Evolutionary conservation across 1,140 invertebrate genomes (phyloP), one percentile per base, ranked within the genome.

Genomic region (Trypoxylus dichotomus): DNA sequence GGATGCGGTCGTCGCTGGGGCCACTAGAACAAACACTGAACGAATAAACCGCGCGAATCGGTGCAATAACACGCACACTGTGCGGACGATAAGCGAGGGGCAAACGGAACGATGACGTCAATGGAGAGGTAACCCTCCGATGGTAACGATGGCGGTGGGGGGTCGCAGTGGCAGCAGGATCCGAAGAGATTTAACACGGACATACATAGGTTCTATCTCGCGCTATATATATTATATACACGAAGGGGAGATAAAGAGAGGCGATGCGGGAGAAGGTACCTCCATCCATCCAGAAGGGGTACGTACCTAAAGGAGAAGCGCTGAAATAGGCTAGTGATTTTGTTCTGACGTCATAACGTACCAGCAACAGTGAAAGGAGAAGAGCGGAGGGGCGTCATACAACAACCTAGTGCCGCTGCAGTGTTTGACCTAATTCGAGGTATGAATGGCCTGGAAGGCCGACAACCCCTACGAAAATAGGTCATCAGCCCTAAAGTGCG

Each of bases 391-490:
- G 71, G 37, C 42, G 27, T 27, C 74, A 47, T n/a, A 25, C 47
- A 76, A 60, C 41, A 58, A 37, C 32, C 32, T 37, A 37, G 41
- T 27, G 15, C 15, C 25, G 37, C 58, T 75, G 71, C 76, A 71
- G 71, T 76, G 60, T 79, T 79, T 82, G 84, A 84, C 84, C 84
- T 81, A 82, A 75, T 82, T 83, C 72, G 41, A 80, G 79, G 79
- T 80, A 84, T 84, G 84, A 84, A 84, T 84, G 84, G 83, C 80
- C 83, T 82, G 76, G 78, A 75, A 83, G 84, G 83, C 78, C 83
- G 82, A 82, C 84, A 84, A 84, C 84, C 84, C 41, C 32, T 27
- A 19, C 81, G 79, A 54, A 82, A 81, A 77, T 82, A 77, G 81
- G 79, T 82, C 81, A 80, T 77, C 80, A 75, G 77, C 71, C 79